A percentile compares a stretch with the other conserved stretches of the same genome.
These are phyloP conservation scores for Pomatorhinus ruficollis DNA, from an alignment of 2,113 vertebrate species.

Conservation along the genomic window DNA sequence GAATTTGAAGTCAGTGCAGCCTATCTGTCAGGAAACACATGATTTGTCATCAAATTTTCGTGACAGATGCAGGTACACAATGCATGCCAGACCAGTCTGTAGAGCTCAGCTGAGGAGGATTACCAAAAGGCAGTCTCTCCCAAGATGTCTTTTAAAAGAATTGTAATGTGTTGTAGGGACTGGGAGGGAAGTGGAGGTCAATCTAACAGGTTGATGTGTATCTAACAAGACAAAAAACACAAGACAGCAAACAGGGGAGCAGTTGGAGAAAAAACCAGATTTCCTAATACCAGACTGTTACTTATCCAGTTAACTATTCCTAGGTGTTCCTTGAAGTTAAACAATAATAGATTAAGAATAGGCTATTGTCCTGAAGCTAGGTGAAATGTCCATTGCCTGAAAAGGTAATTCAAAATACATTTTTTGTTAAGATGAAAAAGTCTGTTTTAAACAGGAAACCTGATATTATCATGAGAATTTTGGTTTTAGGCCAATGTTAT, in stretches of 20 bases:
- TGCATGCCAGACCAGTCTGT: slow-evolving; percentile 23
- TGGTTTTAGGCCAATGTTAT: background rate
- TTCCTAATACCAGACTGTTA: background rate
- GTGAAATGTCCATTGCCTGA: background rate
- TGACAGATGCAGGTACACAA: slow-evolving; percentile 60
- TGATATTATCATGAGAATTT: background rate
- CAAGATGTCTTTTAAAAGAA: slow-evolving; percentile 51
- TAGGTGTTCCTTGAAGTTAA: slow-evolving; percentile 15
- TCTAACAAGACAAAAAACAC: slow-evolving; percentile 36
- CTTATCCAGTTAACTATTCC: background rate
- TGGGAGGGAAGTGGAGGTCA: slow-evolving; percentile 39
- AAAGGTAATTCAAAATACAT: background rate
- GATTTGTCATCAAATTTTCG: slow-evolving; percentile 62
- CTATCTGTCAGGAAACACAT: slow-evolving; percentile 64
- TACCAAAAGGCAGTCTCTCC: slow-evolving; percentile 36
- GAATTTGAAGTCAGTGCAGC: slow-evolving; percentile 57
- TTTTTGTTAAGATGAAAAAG: slow-evolving; percentile 9
- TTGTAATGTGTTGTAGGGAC: slow-evolving; percentile 1
- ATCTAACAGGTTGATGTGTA: slow-evolving; percentile 34
- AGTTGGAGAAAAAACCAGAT: background rate
- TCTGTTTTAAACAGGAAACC: slow-evolving; percentile 23
- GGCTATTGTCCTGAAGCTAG: background rate
- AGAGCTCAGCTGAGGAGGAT: slow-evolving; percentile 16
- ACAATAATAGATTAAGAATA: slow-evolving; percentile 1
- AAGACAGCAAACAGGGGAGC: background rate